Evolutionary conservation across 2,113 vertebrate genomes (phyloP).

Genomic region (Myocastor coypus): DNA sequence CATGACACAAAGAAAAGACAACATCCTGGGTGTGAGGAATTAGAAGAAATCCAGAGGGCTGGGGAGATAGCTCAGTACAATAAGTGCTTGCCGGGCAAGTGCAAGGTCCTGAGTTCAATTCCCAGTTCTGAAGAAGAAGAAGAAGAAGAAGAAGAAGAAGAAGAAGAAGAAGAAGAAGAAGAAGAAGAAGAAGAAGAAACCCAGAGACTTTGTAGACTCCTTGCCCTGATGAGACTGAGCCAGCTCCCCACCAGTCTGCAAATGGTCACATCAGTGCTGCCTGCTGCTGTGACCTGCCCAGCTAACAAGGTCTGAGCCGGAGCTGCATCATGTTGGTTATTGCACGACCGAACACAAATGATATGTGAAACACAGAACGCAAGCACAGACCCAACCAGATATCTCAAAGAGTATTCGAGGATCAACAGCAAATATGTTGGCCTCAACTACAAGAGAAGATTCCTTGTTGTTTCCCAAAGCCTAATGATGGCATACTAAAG

Average conservation of each 20-base stretch:
- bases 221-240: background rate
- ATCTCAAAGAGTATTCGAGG: slow-evolving; percentile 21
- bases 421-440: background rate
- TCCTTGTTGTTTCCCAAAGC: slow-evolving; percentile 9
- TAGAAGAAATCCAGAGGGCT: background rate
- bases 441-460: background rate
- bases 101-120: too few species aligned
- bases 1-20: background rate
- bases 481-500: slow-evolving; percentile 2
- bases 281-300: background rate
- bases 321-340: background rate
- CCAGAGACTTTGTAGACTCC: background rate
- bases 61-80: too few species aligned
- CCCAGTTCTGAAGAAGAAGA: too few species aligned
- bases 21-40: too few species aligned
- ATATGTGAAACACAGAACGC: background rate
- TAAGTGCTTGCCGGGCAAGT: too few species aligned
- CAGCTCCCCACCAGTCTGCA: background rate
- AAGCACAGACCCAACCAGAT: background rate
- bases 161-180: too few species aligned
- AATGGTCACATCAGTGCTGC: background rate
- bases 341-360: slow-evolving; percentile 15
- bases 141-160: too few species aligned
- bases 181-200: slow-evolving; percentile 10
- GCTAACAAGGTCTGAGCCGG: background rate